Percentiles rank a stretch among this genome's conserved stretches.
These are phyloP conservation scores for Eupeodes luniger DNA, from an alignment of 2,888 invertebrate species.

Conservation along the genomic window DNA sequence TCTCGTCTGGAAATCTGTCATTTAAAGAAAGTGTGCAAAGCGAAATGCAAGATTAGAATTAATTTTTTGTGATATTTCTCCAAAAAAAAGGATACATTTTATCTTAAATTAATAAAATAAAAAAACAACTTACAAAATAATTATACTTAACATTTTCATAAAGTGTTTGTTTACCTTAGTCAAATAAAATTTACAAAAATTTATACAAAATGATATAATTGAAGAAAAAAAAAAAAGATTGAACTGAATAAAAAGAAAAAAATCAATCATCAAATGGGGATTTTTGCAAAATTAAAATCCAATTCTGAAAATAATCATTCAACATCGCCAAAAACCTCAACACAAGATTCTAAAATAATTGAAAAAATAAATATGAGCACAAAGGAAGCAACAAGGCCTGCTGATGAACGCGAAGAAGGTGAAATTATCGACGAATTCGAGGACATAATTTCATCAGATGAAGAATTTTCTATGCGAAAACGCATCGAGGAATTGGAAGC, in stretches of 20 bases:
- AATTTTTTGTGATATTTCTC: slow-evolving; percentile 11
- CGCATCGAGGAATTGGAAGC: slow-evolving; percentile 83
- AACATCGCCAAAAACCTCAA: slow-evolving; percentile 11
- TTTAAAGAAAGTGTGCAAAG: slow-evolving; percentile 29
- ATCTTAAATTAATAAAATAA: neutral
- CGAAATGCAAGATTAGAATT: neutral
- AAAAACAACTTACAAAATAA: neutral
- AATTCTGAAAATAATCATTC: slow-evolving; percentile 9
- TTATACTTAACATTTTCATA: neutral
- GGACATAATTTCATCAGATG: slow-evolving; percentile 84
- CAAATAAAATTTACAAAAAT: no score
- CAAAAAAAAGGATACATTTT: neutral
- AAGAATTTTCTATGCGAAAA: slow-evolving; percentile 82
- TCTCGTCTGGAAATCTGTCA: slow-evolving; percentile 8
- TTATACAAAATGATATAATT: no score
- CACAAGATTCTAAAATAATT: neutral
- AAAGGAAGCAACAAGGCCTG: slow-evolving; percentile 13
- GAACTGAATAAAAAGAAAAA: neutral
- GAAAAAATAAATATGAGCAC: slow-evolving; percentile 65
- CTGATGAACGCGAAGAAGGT: slow-evolving; percentile 82
- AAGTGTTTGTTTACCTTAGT: no score
- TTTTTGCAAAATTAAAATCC: slow-evolving; percentile 46
- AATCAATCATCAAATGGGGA: slow-evolving; percentile 53
- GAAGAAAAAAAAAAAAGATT: no score
- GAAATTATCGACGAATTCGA: slow-evolving; percentile 83